Evolutionary conservation across 2,888 invertebrate genomes (phyloP), one percentile per base, ranked within the genome.

Genomic region (Boloria euphrosyne): DNA sequence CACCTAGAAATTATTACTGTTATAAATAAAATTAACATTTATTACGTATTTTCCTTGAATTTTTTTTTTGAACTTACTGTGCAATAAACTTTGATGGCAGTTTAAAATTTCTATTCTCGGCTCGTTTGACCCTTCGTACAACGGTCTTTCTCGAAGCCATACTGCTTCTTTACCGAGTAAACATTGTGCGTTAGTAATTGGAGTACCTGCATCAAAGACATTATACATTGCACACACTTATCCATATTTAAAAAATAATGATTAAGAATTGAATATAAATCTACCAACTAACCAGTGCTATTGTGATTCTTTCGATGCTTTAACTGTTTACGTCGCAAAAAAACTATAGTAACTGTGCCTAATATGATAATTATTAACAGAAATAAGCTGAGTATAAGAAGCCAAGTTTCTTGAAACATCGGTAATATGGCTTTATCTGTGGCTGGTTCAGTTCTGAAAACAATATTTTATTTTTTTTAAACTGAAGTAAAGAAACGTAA

Each of bases 351-450:
- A 69, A 86, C 88, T 62, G 86, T 81, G 65, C 89, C 86, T 71
- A 84, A 81, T 75, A 91, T 74, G 69, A 92, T 81, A 72, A 91
- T 79, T 55, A 84, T 83, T 78, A 91, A 82, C 81, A 91, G 83
- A 79, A 82, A 85, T 72, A 89, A 80, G 78, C 89, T 84, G 72
- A 91, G 78, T 64, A 85, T 87, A 76, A 92, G 77, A 65, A 92
- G 82, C 91, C 91, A 92, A 74, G 91, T 90, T 86, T 91, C 90
- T 82, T 89, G 91, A 81, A 91, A 90, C 79, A 92, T 85, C 75
- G 89, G 84, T 76, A 89, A 81, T 79, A 89, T 85, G 73, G 89
- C 89, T 78, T 91, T 91, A 79, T 91, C 90, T 75, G 87, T 88
- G 54, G 91, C 88, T 69, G 91, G 91, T 77, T 92, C 91, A 70